Evolutionary conservation across 2,888 invertebrate genomes (phyloP), one percentile per base, ranked within the genome.

Genomic region (Pyrocoelia pectoralis): DNA sequence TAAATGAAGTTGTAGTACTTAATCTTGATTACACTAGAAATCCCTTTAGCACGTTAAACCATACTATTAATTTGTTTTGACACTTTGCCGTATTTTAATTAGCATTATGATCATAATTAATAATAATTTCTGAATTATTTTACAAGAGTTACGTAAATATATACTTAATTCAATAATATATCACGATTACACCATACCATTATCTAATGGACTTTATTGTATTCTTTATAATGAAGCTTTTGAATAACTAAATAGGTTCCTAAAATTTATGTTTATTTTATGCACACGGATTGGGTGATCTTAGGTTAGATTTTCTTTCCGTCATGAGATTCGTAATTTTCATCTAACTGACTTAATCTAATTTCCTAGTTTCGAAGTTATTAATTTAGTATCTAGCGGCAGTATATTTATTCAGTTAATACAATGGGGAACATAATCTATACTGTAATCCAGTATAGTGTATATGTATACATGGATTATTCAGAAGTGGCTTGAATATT

Each of bases 381-480:
- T 57, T 57, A 57, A 57, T 57, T 57, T 40, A 57, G 24, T 40
- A 57, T 50, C 33, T 49, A 49, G 29, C 46, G 4, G 18, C 19
- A 19, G 24, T 18, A 58, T 51, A 52, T 50, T 50, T 56, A 50
- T 56, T 14, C 15, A 29, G 46, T n/a, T 52, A 52, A 29, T 51
- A 29, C 43, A 28, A 19, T 29, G 18, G 33, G 29, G 52, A 52
- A 33, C 56, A 53, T 56, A 62, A 62, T 48, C 56, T 61, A 62
- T 58, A 58, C 49, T 58, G 57, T 57, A 63, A 57, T 50, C 54
- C 49, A 50, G 53, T 63, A 54, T 58, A 38, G 40, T 49, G 48
- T 53, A 57, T 62, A 46, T 62, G 56, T 62, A 53, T 58, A 58
- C 50, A 63, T 55, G 58, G 63, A 63, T 63, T 63, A 58, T 53